A percentile compares a stretch with the other conserved stretches of the same genome.
phyloP scores from a whole-genome alignment of 1,140 invertebrate species.

The Papilio dardanus region DNA sequence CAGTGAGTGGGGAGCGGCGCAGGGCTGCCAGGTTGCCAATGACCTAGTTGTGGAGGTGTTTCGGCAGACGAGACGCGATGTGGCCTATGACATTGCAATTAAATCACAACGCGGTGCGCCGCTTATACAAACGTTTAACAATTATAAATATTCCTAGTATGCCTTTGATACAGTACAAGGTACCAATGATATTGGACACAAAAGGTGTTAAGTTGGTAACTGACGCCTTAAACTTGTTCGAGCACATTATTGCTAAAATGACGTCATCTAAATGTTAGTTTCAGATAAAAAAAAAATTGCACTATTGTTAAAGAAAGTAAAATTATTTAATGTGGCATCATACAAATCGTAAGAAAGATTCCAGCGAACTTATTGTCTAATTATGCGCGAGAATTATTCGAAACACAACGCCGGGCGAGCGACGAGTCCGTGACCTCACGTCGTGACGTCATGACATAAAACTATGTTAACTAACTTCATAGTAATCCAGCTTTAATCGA shows the following conservation, averaged over 20 bases:
- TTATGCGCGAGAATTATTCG: neutral
- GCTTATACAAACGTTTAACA: neutral
- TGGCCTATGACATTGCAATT: neutral
- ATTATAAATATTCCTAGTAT: neutral
- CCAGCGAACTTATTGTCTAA: neutral
- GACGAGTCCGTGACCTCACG: neutral
- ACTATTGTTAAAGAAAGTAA: neutral
- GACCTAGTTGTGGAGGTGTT: constrained; percentile 36
- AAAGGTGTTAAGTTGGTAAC: no score
- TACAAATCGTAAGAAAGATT: neutral
- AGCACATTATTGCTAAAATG: no score
- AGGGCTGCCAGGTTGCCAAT: constrained; percentile 37
- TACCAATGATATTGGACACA: no score
- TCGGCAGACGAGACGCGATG: neutral
- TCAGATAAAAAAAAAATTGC: no score
- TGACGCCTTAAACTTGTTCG: no score
- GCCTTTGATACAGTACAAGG: neutral
- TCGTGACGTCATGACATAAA: neutral
- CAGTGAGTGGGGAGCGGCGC: neutral
- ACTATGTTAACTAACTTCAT: neutral
- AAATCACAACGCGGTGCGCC: no score
- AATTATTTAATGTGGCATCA: neutral
- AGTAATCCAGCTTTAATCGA: no score
- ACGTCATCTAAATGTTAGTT: no score
- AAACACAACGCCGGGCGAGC: neutral